Evolutionary conservation across 2,113 vertebrate species (phyloP).

Genomic region (Pseudonaja textilis): DNA sequence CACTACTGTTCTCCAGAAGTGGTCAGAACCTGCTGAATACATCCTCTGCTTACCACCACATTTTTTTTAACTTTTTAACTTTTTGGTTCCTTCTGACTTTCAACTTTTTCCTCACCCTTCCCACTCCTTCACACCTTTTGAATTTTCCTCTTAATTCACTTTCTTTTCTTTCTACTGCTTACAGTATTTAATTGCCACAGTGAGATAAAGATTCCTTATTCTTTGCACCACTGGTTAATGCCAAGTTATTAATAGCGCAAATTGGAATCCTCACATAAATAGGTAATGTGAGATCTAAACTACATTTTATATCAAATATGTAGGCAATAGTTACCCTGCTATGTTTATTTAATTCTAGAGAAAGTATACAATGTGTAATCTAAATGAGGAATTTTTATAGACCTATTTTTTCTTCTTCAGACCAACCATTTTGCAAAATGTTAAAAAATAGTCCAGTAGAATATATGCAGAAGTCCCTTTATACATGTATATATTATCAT

Average conservation of each 20-base stretch:
- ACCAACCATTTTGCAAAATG: not conserved
- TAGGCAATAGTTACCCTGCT: not conserved
- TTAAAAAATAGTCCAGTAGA: not conserved
- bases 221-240: not conserved
- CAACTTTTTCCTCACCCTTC: not conserved
- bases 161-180: not conserved
- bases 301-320: not conserved
- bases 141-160: not conserved
- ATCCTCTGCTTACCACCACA: too few species aligned
- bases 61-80: not conserved
- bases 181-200: not conserved
- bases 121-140: not conserved
- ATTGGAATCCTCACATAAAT: not conserved
- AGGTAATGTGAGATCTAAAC: not conserved
- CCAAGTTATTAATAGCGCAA: not conserved
- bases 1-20: too few species aligned
- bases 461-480: not conserved
- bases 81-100: not conserved
- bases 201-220: not conserved
- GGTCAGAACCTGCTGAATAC: too few species aligned
- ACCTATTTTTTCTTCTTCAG: not conserved
- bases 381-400: not conserved
- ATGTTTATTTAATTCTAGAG: not conserved
- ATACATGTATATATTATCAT: not conserved
- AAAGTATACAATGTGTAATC: not conserved